Percentiles rank a stretch among this genome's conserved stretches.
Evolutionary conservation across 2,797 vertebrate species (phyloP).

Genomic region (Tauraco hartlaubi): DNA sequence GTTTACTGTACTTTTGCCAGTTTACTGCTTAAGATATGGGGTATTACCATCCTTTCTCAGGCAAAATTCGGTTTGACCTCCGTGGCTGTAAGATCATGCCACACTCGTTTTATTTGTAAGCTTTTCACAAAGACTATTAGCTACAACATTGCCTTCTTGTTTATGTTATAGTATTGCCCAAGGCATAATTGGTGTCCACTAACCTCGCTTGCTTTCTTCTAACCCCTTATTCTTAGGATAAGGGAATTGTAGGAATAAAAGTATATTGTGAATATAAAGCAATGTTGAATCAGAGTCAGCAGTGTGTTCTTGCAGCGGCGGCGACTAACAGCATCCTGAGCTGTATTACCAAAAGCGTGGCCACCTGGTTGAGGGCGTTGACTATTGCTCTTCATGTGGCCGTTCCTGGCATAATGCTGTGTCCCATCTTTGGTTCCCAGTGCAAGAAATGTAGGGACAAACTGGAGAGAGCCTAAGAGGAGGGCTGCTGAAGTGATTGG

Average conservation of each 20-base stretch:
- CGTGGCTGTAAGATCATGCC: background rate
- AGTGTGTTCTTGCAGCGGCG: background rate
- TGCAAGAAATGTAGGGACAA: background rate
- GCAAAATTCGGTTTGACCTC: background rate
- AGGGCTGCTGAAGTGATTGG: background rate
- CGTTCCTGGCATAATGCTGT: background rate
- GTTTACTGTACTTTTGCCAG: background rate
- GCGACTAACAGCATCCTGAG: background rate
- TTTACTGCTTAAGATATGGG: background rate
- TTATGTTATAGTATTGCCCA: background rate
- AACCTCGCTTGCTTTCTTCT: background rate
- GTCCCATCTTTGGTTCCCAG: background rate
- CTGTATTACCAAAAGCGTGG: background rate
- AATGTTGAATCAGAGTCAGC: rapidly evolving
- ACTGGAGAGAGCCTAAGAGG: background rate
- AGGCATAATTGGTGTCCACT: background rate
- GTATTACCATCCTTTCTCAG: background rate
- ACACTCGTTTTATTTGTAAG: background rate
- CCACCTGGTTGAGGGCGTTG: rapidly evolving
- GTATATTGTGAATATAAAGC: background rate
- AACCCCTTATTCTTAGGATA: background rate
- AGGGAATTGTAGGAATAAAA: background rate
- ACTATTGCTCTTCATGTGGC: background rate
- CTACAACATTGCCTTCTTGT: background rate
- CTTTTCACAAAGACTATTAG: background rate